Evolutionary conservation across 2,797 vertebrate species (phyloP).

Genomic region (Peromyscus eremicus): DNA sequence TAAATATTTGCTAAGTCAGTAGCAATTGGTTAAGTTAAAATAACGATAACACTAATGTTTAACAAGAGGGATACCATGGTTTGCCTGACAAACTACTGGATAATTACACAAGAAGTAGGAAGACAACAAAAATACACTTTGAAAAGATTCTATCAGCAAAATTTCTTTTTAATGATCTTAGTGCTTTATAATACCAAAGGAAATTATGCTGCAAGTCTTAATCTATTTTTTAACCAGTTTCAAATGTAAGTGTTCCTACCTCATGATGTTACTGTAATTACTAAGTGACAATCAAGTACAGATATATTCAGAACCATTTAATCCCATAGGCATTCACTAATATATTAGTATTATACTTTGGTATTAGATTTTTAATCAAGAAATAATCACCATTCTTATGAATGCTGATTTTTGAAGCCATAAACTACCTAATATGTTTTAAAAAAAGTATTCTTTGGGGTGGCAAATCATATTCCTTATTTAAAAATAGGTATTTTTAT

Average conservation of each 20-base stretch:
- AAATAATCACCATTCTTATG: conserved; percentile 52
- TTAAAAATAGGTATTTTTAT: not conserved
- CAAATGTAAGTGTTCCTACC: conserved; percentile 57
- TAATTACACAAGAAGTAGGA: conserved; percentile 54
- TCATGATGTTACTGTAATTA: conserved; percentile 67
- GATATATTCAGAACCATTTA: conserved; percentile 57
- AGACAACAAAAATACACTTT: conserved; percentile 60
- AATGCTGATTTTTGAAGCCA: conserved; percentile 53
- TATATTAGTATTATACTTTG: conserved; percentile 55
- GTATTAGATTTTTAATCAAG: conserved; percentile 75
- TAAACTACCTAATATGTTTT: conserved; percentile 18
- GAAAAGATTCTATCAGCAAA: conserved; percentile 49
- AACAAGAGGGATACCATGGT: not conserved
- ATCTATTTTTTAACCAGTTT: conserved; percentile 43
- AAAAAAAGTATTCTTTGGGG: conserved; percentile 49
- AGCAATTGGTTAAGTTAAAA: conserved; percentile 44
- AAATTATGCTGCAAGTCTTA: conserved; percentile 50
- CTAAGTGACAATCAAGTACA: conserved; percentile 66
- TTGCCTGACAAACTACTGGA: conserved; percentile 37
- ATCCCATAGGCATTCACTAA: conserved; percentile 32
- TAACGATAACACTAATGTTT: conserved; percentile 12
- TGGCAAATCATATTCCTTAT: conserved; percentile 26
- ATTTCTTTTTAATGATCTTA: conserved; percentile 54
- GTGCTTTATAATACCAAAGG: conserved; percentile 49
- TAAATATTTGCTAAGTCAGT: conserved; percentile 13